These are phyloP conservation scores for Gymnorhina tibicen DNA, from an alignment of 2,113 vertebrate genomes.

Conservation along the genomic window DNA sequence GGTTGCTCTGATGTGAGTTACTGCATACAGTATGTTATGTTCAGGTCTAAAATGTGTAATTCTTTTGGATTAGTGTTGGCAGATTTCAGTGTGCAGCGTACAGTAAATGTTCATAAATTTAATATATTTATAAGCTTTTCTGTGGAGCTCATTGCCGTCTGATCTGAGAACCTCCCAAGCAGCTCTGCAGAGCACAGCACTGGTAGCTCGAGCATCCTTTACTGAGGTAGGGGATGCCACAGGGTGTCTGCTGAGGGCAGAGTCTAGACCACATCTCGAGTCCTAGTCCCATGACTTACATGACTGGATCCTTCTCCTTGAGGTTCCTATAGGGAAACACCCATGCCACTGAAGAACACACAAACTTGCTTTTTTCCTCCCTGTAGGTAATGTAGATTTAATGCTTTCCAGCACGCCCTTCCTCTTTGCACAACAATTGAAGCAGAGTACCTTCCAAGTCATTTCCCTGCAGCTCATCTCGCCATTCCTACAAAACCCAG, in stretches of 20 bases:
- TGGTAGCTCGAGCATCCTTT: background rate
- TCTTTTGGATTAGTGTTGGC: constrained; percentile 74
- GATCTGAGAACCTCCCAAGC: constrained; percentile 15
- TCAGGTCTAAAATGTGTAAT: constrained; percentile 74
- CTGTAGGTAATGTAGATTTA: background rate
- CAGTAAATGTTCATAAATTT: constrained; percentile 70
- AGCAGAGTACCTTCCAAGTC: background rate
- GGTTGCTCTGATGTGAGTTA: constrained; percentile 74
- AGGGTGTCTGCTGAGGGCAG: background rate
- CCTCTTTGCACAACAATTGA: background rate
- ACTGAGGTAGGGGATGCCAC: rapidly evolving
- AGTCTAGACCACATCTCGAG: rapidly evolving
- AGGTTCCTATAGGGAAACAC: background rate
- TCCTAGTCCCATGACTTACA: background rate
- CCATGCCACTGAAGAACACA: background rate
- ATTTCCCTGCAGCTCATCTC: background rate
- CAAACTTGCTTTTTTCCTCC: too few relatives aligned
- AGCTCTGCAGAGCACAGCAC: constrained; percentile 1
- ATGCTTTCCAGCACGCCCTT: background rate
- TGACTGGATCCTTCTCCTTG: background rate
- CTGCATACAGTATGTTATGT: constrained; percentile 72
- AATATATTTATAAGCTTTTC: constrained; percentile 67
- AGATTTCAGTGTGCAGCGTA: constrained; percentile 65
- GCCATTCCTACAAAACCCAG: background rate
- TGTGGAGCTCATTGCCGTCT: background rate